A percentile compares a stretch with the other conserved stretches of the same genome.
These are phyloP conservation scores for Lacerta bilineata DNA, from an alignment of 2,797 vertebrate genomes.

Conservation along the genomic window DNA sequence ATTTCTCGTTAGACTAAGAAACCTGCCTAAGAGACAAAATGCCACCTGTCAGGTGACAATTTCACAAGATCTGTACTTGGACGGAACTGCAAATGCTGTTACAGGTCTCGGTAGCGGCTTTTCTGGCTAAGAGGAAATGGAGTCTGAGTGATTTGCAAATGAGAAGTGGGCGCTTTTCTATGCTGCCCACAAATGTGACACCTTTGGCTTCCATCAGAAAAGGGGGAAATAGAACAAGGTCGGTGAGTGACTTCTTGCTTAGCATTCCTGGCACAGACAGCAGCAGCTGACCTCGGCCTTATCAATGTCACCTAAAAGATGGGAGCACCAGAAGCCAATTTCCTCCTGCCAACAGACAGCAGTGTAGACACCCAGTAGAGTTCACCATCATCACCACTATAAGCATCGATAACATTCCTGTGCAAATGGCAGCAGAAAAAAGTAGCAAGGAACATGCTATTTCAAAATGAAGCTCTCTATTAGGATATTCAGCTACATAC, in stretches of 20 bases:
- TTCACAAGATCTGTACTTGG: conserved; percentile 38
- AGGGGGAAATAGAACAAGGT: conserved; percentile 30
- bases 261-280: conserved; percentile 9
- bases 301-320: conserved; percentile 2
- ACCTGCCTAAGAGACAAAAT: conserved; percentile 14
- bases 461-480: background rate
- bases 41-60: conserved; percentile 35
- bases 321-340: background rate
- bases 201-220: conserved; percentile 28
- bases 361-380: accelerated
- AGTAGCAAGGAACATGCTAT: background rate
- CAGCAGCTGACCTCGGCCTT: conserved; percentile 36
- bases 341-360: conserved; percentile 20
- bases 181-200: conserved; percentile 30
- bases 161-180: conserved; percentile 13
- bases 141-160: conserved; percentile 38
- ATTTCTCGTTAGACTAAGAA: conserved; percentile 29
- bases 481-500: background rate
- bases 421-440: background rate
- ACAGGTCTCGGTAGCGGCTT: conserved; percentile 28
- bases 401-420: background rate
- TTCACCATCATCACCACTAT: background rate
- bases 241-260: conserved; percentile 45
- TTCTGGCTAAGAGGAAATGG: conserved; percentile 36
- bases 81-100: conserved; percentile 46